Base-by-base conservation (phyloP, 2,113 vertebrate species). In the Amphiprion percula region DNA sequence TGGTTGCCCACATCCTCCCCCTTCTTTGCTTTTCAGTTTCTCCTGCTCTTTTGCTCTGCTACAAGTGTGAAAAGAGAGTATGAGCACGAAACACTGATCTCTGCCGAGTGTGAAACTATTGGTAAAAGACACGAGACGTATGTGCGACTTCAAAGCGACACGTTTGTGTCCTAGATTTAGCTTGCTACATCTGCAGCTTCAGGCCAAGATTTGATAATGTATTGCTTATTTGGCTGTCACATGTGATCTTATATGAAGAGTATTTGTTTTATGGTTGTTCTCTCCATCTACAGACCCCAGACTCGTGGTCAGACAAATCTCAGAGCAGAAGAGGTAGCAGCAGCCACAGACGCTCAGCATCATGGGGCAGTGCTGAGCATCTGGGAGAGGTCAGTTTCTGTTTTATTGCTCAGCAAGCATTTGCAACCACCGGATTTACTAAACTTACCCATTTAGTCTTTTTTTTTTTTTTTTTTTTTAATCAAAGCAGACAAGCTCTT, bases 291-390 rank as follows among this genome's bases (percentile, higher is more conserved):
- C 90, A 97, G 97, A 97, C 97, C 0, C 97, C 97, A 23, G 92
- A 93, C 54, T 95, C 93, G 10, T 97, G 97, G 97, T 93, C 87
- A 0, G 94, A 96, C 4, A 88, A 85, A 3, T 92, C 90, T 41
- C 88, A 70, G 5, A 93, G 91, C 76, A 80, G 61, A 56, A 88
- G 84, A 76, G 68, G 81, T 10, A 86, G 89, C 88, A 80, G 72
- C 75, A 82, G 83, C 21, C 97, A 97, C 90, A 96, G 95, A 49
- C 96, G 96, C 41, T 97, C 96, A 0, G 96, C 96, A 1, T 98
- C 97, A 9, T 97, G 96, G 96, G 94, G 96, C 74, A 96, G 95
- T 71, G 79, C 92, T 17, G 97, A 96, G 81, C 94, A 96, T 89
- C 94, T 96, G 66, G 93, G 91, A 90, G 96, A 97, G 95, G 96